These are phyloP conservation scores for Pogoniulus pusillus DNA, from an alignment of 2,797 vertebrate species.

Conservation along the genomic window DNA sequence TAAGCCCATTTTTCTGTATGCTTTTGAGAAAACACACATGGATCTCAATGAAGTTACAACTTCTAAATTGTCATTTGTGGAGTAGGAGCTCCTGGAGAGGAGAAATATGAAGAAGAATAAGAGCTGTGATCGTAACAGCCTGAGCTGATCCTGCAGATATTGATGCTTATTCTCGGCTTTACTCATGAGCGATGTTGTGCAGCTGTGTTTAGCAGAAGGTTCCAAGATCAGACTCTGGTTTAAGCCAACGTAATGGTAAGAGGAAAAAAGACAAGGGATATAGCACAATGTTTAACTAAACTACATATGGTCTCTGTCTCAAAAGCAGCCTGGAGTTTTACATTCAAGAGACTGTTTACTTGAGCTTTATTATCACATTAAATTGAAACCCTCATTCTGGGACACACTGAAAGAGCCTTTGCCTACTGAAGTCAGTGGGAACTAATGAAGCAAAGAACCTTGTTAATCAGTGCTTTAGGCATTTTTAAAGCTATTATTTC, in stretches of 20 bases:
- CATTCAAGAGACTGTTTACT: background rate
- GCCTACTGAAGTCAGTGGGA: background rate
- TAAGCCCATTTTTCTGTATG: background rate
- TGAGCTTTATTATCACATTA: background rate
- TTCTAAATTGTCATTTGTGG: background rate
- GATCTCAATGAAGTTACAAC: background rate
- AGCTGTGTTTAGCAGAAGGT: background rate
- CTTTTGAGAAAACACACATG: background rate
- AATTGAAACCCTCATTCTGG: background rate
- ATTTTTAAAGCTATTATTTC: background rate
- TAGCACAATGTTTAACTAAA: background rate
- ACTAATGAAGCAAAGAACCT: background rate
- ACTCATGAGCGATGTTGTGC: background rate
- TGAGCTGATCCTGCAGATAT: no score
- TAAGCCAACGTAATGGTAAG: background rate
- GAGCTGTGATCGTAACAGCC: background rate
- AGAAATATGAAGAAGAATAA: background rate
- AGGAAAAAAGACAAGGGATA: background rate
- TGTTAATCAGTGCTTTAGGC: background rate
- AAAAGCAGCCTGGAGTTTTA: background rate
- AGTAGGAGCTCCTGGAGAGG: background rate
- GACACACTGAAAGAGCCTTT: background rate
- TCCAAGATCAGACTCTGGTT: background rate
- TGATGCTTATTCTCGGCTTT: background rate
- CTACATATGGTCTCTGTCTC: background rate